These are phyloP conservation scores for Chiloscyllium plagiosum DNA, from an alignment of 2,113 vertebrate species.

Conservation along the genomic window DNA sequence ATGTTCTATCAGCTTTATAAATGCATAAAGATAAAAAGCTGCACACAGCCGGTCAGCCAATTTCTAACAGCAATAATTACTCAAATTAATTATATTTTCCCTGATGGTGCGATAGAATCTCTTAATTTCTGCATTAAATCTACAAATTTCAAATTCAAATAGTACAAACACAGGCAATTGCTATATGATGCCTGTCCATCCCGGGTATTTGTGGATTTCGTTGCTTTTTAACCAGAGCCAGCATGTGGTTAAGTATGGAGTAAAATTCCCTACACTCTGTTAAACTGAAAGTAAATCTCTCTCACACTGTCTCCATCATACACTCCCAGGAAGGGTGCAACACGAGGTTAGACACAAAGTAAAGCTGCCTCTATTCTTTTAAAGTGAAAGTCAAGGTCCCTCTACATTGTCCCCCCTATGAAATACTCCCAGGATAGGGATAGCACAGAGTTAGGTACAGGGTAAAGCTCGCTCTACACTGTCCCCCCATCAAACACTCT, in stretches of 20 bases:
- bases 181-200: not conserved
- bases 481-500: too few relatives aligned
- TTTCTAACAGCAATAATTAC: not conserved
- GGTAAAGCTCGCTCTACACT: too few relatives aligned
- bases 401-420: too few relatives aligned
- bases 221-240: not conserved
- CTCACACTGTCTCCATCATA: too few relatives aligned
- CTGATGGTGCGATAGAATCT: not conserved
- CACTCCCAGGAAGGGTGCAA: too few relatives aligned
- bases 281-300: too few relatives aligned
- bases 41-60: not conserved
- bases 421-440: too few relatives aligned
- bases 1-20: not conserved
- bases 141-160: not conserved
- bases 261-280: not conserved
- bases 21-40: not conserved
- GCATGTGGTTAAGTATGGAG: not conserved
- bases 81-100: not conserved
- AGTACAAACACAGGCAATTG: not conserved
- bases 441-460: too few relatives aligned
- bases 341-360: too few relatives aligned
- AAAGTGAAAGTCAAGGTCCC: too few relatives aligned
- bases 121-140: not conserved
- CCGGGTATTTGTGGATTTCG: too few relatives aligned
- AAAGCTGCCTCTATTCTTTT: too few relatives aligned